Base-by-base conservation (phyloP, 2,888 invertebrate species). In the Andrena bicolor region DNA sequence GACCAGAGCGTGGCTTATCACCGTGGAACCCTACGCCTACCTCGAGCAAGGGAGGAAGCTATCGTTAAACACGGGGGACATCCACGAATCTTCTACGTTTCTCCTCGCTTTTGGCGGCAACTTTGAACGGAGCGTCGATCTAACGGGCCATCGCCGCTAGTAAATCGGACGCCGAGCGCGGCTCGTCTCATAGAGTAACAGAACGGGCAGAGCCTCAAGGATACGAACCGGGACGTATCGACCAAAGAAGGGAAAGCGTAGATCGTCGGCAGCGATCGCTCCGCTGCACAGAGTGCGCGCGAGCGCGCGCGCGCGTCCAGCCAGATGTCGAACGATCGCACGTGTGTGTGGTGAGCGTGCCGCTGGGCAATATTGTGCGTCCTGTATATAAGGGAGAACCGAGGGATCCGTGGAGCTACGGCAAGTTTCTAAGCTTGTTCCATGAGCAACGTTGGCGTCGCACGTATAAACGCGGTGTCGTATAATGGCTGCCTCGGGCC, bases 71-170 rank as follows among this genome's bases (percentile, higher is more conserved):
- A 26, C 56, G 60, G 28, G 16, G 53, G 60, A 49, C 69, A 49
- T 53, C 69, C 69, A 28, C 71, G 16, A 58, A 30, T 32, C 53
- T 10, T 49, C 64, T 26, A 23, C 60, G 61, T 71, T 30, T 41
- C 28, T 10, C 23, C n/a, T 16, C 48, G 53, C 30, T 84, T 84
- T 84, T 84, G 84, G 84, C 84, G 84, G 83, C 56, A 84, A 81
- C 48, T 77, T 84, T 20, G 30, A 84, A 83, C 71, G 63, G 7
- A 28, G 73, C 81, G 60, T 83, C 66, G 64, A 41, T 72, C 49
- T n/a, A 0, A 4, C 23, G 3, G 64, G 5, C 5, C 7, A 1
- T 2, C 41, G 32, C 2, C 0, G n/a, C n/a, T 16, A n/a, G 0
- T 8, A 6, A 28, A 1, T 2, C 20, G 26, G 5, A 20, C 20